These are phyloP conservation scores for Hyalella azteca DNA, from an alignment of 2,888 invertebrate species.

Conservation along the genomic window DNA sequence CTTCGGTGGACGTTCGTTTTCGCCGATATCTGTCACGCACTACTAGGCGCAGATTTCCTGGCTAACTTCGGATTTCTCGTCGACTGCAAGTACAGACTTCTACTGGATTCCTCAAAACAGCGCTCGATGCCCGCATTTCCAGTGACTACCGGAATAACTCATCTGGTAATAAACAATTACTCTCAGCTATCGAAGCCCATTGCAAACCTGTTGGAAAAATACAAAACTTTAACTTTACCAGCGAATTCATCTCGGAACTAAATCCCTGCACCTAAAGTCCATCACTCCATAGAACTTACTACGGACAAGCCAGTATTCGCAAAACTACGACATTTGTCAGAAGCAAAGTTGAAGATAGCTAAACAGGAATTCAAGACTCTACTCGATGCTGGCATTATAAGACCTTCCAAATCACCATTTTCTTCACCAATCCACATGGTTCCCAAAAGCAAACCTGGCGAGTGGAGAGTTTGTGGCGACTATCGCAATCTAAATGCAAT, in stretches of 20 bases:
- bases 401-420: conserved; percentile 23
- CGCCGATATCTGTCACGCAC: neutral
- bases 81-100: neutral
- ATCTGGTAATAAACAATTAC: neutral
- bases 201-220: neutral
- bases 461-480: conserved; percentile 40
- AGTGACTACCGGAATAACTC: neutral
- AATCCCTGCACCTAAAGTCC: neutral
- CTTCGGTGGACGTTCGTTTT: neutral
- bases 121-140: too few relatives aligned
- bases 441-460: neutral
- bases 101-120: neutral
- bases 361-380: conserved; percentile 19
- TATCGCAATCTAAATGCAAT: conserved; percentile 11
- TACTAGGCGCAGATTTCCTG: conserved; percentile 4
- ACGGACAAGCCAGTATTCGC: neutral
- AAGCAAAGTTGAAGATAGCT: neutral
- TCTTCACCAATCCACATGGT: conserved; percentile 22
- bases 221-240: neutral
- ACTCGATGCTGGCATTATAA: neutral
- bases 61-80: neutral
- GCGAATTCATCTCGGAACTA: neutral
- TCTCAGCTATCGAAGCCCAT: neutral
- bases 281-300: conserved; percentile 18
- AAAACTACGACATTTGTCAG: neutral